Evolutionary conservation across 2,797 vertebrate species (phyloP), one percentile per base, ranked within the genome.

Genomic region (Sus cebifrons): DNA sequence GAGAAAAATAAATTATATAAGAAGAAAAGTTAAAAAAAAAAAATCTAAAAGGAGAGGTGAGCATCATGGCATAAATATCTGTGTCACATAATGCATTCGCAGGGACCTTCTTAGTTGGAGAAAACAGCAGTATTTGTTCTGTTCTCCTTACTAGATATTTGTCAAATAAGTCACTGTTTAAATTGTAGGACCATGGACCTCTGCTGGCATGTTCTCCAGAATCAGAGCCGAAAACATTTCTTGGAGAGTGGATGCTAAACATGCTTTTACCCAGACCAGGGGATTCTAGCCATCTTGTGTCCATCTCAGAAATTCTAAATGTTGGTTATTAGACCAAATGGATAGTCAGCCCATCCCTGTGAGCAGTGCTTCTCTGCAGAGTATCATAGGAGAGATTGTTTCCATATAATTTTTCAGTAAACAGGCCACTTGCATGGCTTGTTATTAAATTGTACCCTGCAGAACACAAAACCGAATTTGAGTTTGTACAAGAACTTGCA

Each of bases 281-380:
- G 21, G 9, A 21, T 78, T 62, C 23, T 82, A 82, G 44, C 14
- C 29, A 40, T 89, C 54, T 86, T 21, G 17, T 15, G 4, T 56
- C 44, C 18, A 17, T 56, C 49, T 78, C 73, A 93, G 82, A 95
- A 93, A 64, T 92, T 29, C 27, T 93, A 74, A 58, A 15, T 70
- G 44, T 65, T n/a, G 5, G 9, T 62, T 73, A 6, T 70, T 90
- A 95, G 68, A 68, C 25, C 14, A 52, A 20, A 11, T 44, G 1
- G 52, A 27, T 10, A 65, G 60, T 65, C 32, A 75, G 64, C 21
- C 18, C 15, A 2, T 75, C 40, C 36, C 29, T 86, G 89, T 81
- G 20, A 36, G n/a, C 15, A 65, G 12, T 65, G 44, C 13, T 23
- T 23, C 44, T 83, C 64, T 85, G 15, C 17, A 44, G 2, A 0